Percentiles rank a stretch among this genome's conserved stretches.
Evolutionary conservation across 2,888 invertebrate species (phyloP).

Genomic region (Orthosia cruda): DNA sequence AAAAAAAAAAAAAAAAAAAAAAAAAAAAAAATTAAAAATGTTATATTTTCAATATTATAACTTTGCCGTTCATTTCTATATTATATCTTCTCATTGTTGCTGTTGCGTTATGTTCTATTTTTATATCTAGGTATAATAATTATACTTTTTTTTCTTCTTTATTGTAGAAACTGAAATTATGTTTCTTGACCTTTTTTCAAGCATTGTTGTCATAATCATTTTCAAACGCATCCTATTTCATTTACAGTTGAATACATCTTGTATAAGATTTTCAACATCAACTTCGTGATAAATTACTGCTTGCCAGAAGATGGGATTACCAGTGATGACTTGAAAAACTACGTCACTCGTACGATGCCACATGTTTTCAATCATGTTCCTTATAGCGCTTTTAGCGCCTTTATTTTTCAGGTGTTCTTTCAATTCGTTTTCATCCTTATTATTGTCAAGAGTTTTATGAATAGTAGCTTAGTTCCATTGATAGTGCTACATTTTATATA

Average conservation of each 20-base stretch:
- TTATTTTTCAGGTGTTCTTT: conserved; percentile 63
- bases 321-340: conserved; percentile 57
- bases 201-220: not conserved
- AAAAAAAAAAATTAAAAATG: too few relatives aligned
- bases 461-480: too few relatives aligned
- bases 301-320: conserved; percentile 50
- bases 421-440: not conserved
- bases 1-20: too few relatives aligned
- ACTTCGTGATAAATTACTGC: conserved; percentile 66
- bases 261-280: conserved; percentile 66
- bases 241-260: conserved; percentile 77
- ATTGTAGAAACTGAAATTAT: too few relatives aligned
- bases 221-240: not conserved
- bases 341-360: conserved; percentile 58
- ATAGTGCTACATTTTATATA: too few relatives aligned
- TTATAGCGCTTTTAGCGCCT: conserved; percentile 51
- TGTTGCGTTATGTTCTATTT: too few relatives aligned
- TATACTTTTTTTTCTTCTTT: too few relatives aligned
- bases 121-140: too few relatives aligned
- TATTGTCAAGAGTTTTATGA: not conserved
- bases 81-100: too few relatives aligned
- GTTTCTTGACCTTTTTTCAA: too few relatives aligned
- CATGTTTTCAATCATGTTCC: conserved; percentile 66
- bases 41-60: too few relatives aligned
- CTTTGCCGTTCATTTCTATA: too few relatives aligned